A percentile compares a stretch with the other conserved stretches of the same genome.
phyloP scores from a whole-genome alignment of 2,888 invertebrate species.

The Scaptodrosophila latifasciaeformis region DNA sequence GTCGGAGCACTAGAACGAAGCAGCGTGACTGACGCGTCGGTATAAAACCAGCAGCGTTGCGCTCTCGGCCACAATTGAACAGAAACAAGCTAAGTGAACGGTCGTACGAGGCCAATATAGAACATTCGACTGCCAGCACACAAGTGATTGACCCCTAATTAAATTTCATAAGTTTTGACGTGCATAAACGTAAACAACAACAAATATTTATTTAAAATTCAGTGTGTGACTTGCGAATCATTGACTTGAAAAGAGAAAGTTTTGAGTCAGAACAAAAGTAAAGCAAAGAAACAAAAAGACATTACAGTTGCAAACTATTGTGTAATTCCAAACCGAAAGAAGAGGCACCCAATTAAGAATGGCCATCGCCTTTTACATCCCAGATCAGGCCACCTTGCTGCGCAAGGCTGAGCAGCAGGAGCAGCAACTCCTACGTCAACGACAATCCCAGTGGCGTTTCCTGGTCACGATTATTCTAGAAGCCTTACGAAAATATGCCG shows the following conservation, averaged over 20 bases:
- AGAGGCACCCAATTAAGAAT: conserved; percentile 38
- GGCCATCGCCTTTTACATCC: conserved; percentile 72
- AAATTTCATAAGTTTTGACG: conserved; percentile 4
- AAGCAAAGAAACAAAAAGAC: conserved; percentile 17
- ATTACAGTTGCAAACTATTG: conserved; percentile 37
- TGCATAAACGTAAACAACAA: conserved; percentile 16
- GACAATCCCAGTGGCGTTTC: conserved; percentile 61
- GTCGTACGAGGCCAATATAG: conserved; percentile 19
- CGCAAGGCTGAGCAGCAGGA: conserved; percentile 69
- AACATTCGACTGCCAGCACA: conserved; percentile 6
- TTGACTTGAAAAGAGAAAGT: conserved; percentile 11
- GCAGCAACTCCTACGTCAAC: conserved; percentile 63
- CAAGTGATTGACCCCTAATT: no score
- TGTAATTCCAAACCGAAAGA: conserved; percentile 42
- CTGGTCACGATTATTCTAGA: conserved; percentile 61
- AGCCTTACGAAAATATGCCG: conserved; percentile 54
- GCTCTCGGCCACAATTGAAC: conserved; percentile 47
- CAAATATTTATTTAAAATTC: conserved; percentile 14
- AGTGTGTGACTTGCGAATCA: conserved; percentile 9
- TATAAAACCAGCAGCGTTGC: conserved; percentile 40
- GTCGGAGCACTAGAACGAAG: conserved; percentile 13
- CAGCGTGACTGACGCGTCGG: conserved; percentile 28
- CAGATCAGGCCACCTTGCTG: conserved; percentile 68
- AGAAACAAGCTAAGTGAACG: conserved; percentile 31
- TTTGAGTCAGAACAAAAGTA: conserved; percentile 19